Evolutionary conservation across 2,888 invertebrate genomes (phyloP), one percentile per base, ranked within the genome.

Genomic region (Diaprepes abbreviatus): DNA sequence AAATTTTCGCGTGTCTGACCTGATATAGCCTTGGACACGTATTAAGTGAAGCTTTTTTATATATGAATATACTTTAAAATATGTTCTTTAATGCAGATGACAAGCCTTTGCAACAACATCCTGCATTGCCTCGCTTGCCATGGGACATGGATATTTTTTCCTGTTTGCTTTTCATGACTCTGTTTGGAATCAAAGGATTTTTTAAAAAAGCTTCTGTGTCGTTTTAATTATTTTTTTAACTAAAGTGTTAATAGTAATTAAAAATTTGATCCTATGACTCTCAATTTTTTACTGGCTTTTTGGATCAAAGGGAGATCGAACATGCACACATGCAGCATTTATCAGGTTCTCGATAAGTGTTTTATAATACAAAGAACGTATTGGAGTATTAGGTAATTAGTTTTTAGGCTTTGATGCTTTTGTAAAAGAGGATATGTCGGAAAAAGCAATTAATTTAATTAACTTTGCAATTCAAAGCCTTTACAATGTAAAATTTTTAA

Each of bases 161-260:
- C 6, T 50, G 31, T 50, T 50, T 50, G 48, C 28, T 28, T 50
- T 28, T 28, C 14, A 50, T 28, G 28, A 28, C 48, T 28, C 9
- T 7, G 24, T 1, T 28, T 21, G 1, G 21, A 36, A 12, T 60
- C 36, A 36, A 60, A 50, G 50, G 60, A 14, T 24, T 45, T 45
- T 60, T 60, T 19, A 3, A 28, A 48, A 48, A 45, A 21, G 50
- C 33, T 36, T 33, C n/a, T 59, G 45, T 43, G 28, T 45, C 58
- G 33, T 19, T 31, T 16, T 50, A 60, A 60, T 48, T 48, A 48
- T 63, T 63, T 63, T 63, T 54, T 38, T 9, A 45, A 45, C 45
- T 45, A 24, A 50, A 16, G 28, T 28, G 28, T 50, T 28, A 50
- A 50, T 14, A 16, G 28, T 50, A 50, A 50, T 28, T 28, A 50